Base-by-base conservation (phyloP, 2,888 invertebrate species). In the Diachrysia chrysitis region DNA sequence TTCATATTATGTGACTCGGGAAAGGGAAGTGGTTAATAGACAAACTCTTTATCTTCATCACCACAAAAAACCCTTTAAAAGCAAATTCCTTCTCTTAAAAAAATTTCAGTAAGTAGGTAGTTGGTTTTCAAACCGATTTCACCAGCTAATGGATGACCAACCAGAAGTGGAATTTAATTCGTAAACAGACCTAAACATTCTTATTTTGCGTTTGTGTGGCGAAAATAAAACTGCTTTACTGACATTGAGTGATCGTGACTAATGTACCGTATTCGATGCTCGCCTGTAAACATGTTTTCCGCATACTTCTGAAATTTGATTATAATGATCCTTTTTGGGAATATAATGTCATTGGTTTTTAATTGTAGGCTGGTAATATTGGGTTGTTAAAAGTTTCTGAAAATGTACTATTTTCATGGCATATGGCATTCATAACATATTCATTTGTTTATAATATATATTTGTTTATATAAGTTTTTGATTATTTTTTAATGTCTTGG, bases 201-300 rank as follows among this genome's bases (percentile, higher is more conserved):
- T 73, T 51, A 51, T 51, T 51, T 75, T 65, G 51, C 25, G 37
- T 32, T 56, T 35, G 21, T 46, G 23, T 17, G 62, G 54, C 46
- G 35, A 68, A 78, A 71, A 74, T 60, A 73, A 46, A 19, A 66
- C 37, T 48, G 55, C 68, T 56, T 42, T 63, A 23, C 54, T 68
- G 79, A 78, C 71, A 59, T 37, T 77, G 76, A 71, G 71, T 75
- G 75, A 78, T 71, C 37, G 62, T 62, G 63, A 68, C 63, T 78
- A 76, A 76, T 78, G 76, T 68, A 55, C 74, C 64, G 64, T 29
- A 54, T 70, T 78, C 63, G 71, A 66, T 74, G 63, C 42, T 37
- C 25, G 37, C 5, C 59, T 75, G 71, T 75, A 79, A 77, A 79
- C 71, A 77, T 62, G 64, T 73, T 76, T 78, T 73, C 58, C 61